Evolutionary conservation across 2,113 vertebrate species (phyloP).

Genomic region (Hirundichthys speculiger): DNA sequence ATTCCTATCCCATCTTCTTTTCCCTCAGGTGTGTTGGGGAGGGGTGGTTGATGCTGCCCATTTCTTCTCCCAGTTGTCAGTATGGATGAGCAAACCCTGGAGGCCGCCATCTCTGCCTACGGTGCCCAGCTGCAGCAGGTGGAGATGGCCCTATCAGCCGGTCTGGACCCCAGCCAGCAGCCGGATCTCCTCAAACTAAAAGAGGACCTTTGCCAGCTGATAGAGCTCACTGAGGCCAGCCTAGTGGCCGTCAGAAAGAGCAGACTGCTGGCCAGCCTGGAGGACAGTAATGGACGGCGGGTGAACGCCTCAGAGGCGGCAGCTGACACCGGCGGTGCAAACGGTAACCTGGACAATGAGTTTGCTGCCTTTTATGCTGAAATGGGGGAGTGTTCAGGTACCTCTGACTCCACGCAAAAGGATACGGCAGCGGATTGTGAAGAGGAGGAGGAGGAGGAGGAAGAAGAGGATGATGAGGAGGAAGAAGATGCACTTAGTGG

Average conservation of each 20-base stretch:
- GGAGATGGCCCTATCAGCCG: constrained; percentile 83
- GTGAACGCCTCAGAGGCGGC: constrained; percentile 9
- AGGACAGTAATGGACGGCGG: constrained; percentile 42
- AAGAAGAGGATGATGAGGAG: constrained; percentile 70
- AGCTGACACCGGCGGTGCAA: constrained; percentile 2
- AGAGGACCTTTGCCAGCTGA: constrained; percentile 90
- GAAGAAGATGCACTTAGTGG: constrained; percentile 85
- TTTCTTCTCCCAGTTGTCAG: neutral
- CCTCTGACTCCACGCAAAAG: constrained; percentile 36
- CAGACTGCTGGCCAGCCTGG: constrained; percentile 84
- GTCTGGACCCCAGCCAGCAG: constrained; percentile 83
- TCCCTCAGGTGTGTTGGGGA: constrained; percentile 1
- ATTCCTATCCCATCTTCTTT: neutral
- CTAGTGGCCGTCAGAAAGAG: constrained; percentile 89
- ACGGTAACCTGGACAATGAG: constrained; percentile 70
- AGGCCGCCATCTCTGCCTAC: constrained; percentile 86
- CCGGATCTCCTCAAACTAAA: constrained; percentile 88
- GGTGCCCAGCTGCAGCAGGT: constrained; percentile 91
- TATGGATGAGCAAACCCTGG: constrained; percentile 92
- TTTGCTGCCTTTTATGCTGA: constrained; percentile 85
- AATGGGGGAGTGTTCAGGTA: constrained; percentile 67
- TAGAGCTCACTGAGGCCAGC: constrained; percentile 92
- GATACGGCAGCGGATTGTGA: constrained; percentile 24
- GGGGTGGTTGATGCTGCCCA: constrained; percentile 23
- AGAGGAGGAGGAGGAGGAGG: constrained; percentile 50